Base-by-base conservation (phyloP, 1,140 invertebrate genomes). In the Trichonephila clavata region DNA sequence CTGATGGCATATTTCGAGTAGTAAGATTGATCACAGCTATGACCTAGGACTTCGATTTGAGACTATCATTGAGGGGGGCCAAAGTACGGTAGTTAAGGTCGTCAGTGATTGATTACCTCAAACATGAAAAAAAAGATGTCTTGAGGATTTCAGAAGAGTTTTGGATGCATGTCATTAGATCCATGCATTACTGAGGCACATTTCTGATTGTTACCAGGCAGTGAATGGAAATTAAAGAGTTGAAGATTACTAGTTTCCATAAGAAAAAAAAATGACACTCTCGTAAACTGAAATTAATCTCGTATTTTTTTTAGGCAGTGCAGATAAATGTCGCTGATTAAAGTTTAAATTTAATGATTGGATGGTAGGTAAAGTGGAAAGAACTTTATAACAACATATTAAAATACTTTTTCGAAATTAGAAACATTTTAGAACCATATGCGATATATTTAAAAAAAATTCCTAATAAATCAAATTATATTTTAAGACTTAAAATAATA, bases 81-180 rank as follows among this genome's bases (percentile, higher is more conserved):
- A 65, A n/a, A n/a, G 88, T 90, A 68, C 88, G 50, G 80, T 92
- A 92, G 90, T 92, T 92, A 92, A 81, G 21, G 61, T 13, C 84
- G 90, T 86, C 90, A 92, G 81, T 84, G 90, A 92, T 92, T 92
- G 90, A 92, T 92, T 92, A 60, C 61, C 84, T 50, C 6, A 61
- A 61, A 63, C 59, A 86, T 60, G 14, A 39, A 63, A 86, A 60
- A 63, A 57, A 84, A 43, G 43, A 7, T n/a, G 43, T 57, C 10
- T 50, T 21, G 81, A 50, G 50, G 50, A 84, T 84, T 84, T 84
- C 81, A 84, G 39, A 84, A 84, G 80, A 21, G 43, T 84, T 57
- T 18, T 24, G 8, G 43, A 21, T 20, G 43, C 68, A 84, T 59
- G 81, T 50, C 57, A 84, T 59, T 84, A 50, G 81, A 84, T 57